Conservation (phyloP, 2,113 vertebrate species). For the Maccullochella peelii region DNA sequence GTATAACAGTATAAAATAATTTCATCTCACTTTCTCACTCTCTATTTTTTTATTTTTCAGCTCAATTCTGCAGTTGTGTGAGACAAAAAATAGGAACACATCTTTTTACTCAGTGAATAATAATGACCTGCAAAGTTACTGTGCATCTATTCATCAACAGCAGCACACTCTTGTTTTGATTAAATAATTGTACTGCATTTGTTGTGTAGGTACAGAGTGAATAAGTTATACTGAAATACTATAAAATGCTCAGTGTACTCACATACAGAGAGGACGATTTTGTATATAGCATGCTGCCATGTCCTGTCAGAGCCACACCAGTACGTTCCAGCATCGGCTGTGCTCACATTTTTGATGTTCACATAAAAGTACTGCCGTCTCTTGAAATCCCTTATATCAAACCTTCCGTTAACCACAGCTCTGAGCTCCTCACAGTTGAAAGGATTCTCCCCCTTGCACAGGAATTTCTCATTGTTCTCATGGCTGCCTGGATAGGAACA, state of each 20-base stretch:
- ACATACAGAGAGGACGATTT: constrained; percentile 21
- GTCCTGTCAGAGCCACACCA: constrained; percentile 47
- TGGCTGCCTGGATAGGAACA: constrained; percentile 13
- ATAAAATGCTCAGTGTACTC: background rate
- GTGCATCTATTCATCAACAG: background rate
- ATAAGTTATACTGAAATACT: background rate
- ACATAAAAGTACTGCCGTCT: constrained; percentile 44
- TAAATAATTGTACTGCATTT: background rate
- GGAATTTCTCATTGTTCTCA: background rate
- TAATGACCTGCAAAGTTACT: background rate
- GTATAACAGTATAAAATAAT: too few species aligned
- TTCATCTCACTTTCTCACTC: too few species aligned
- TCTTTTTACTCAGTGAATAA: background rate
- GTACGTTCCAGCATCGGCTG: constrained; percentile 68
- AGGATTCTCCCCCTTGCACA: constrained; percentile 51
- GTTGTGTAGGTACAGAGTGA: background rate
- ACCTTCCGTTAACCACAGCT: background rate
- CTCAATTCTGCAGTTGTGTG: background rate
- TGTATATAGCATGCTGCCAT: background rate
- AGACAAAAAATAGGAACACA: background rate
- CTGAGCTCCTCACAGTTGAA: constrained; percentile 15
- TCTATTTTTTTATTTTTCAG: too few species aligned
- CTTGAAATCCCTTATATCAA: constrained; percentile 33
- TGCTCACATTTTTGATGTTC: constrained; percentile 14
- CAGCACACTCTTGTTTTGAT: background rate